Evolutionary conservation across 2,113 vertebrate genomes (phyloP).

Genomic region (Passerina amoena): DNA sequence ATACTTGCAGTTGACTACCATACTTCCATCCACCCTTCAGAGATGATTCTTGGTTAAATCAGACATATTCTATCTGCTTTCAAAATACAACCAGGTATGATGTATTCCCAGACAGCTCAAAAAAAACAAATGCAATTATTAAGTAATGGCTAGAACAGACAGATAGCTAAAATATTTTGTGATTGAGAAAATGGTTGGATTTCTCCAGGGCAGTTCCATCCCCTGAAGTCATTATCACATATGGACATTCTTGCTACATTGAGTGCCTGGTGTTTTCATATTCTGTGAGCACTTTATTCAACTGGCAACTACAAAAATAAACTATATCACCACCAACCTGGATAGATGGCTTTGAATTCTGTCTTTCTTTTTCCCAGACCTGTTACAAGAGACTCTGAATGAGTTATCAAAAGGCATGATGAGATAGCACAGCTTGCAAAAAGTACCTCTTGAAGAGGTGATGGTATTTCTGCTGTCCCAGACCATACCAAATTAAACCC

Average conservation of each 20-base stretch:
- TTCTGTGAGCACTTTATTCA: not conserved
- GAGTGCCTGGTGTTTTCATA: not conserved
- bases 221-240: not conserved
- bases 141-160: not conserved
- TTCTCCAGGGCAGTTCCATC: not conserved
- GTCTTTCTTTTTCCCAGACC: not conserved
- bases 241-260: not conserved
- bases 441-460: not conserved
- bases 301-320: not conserved
- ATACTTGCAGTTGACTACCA: not conserved
- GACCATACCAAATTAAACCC: constrained; percentile 36
- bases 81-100: not conserved
- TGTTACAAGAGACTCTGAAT: not conserved
- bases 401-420: not conserved
- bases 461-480: not conserved
- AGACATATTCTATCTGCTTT: not conserved
- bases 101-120: not conserved
- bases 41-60: not conserved
- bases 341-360: not conserved
- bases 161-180: not conserved
- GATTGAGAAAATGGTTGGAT: not conserved
- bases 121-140: not conserved
- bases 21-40: not conserved
- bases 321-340: not conserved
- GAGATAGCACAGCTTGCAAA: not conserved